phyloP scores from a whole-genome alignment of 2,797 vertebrate species.

The Pseudocheirus occidentalis region DNA sequence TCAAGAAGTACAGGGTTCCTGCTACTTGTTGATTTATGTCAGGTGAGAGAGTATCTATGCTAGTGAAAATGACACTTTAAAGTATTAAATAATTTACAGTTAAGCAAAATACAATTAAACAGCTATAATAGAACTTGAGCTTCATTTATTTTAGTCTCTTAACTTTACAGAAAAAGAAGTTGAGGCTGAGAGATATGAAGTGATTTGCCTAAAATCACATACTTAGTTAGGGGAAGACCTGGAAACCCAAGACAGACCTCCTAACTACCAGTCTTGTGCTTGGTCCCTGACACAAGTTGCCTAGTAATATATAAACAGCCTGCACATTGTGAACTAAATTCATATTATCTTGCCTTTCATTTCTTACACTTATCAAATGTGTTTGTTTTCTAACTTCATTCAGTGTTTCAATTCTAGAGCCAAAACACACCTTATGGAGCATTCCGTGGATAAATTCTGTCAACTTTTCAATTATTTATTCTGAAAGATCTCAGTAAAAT shows the following conservation, averaged over 20 bases:
- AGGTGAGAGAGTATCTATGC: too few species aligned
- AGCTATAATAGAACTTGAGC: too few species aligned
- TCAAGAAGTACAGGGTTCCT: too few species aligned
- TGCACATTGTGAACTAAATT: neutral
- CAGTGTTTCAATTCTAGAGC: neutral
- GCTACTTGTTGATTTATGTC: too few species aligned
- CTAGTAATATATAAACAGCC: neutral
- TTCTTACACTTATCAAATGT: neutral
- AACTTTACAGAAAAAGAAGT: too few species aligned
- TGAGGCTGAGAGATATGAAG: too few species aligned
- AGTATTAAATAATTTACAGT: too few species aligned
- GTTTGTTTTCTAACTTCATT: neutral
- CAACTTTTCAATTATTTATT: neutral
- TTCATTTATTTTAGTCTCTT: too few species aligned
- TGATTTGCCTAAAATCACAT: too few species aligned
- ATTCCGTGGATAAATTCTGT: neutral
- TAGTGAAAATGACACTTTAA: too few species aligned
- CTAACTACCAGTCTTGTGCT: neutral
- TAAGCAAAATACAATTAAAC: too few species aligned
- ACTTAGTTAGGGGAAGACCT: neutral
- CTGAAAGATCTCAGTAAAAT: neutral
- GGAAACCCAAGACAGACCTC: neutral
- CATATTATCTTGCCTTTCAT: neutral
- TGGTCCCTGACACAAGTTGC: neutral
- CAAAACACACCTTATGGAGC: constrained; percentile 33